These are phyloP conservation scores for Hestina assimilis DNA, from an alignment of 1,140 invertebrate genomes.

Conservation along the genomic window DNA sequence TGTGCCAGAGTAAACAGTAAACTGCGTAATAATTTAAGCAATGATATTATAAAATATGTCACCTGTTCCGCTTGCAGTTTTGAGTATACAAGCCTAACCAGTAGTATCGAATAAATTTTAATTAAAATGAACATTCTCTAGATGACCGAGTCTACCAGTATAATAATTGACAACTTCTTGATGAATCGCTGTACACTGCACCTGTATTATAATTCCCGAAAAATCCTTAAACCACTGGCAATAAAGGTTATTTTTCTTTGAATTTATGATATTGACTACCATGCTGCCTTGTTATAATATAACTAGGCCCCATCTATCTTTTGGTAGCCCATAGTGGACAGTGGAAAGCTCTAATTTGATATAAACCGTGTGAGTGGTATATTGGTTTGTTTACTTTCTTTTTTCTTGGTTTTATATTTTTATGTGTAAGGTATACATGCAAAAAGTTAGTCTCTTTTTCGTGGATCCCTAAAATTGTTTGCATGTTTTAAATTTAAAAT, in stretches of 20 bases:
- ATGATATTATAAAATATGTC: neutral
- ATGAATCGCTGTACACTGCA: constrained; percentile 53
- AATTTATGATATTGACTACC: neutral
- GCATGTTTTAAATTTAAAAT: neutral
- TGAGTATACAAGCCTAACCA: constrained; percentile 1
- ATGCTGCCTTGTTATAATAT: constrained; percentile 65
- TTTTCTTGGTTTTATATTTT: constrained; percentile 23
- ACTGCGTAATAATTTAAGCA: no score
- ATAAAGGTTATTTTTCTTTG: constrained; percentile 9
- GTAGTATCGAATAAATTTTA: constrained; percentile 68
- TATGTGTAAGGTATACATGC: neutral
- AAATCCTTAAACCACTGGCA: constrained; percentile 4
- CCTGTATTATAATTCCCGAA: neutral
- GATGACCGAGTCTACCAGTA: constrained; percentile 52
- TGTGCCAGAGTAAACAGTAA: no score
- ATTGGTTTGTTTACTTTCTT: constrained; percentile 46
- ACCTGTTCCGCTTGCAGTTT: constrained; percentile 6
- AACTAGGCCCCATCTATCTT: constrained; percentile 66
- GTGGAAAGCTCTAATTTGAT: constrained; percentile 59
- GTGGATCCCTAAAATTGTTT: neutral
- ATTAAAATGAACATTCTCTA: constrained; percentile 62
- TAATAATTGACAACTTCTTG: constrained; percentile 72
- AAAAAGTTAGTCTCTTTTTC: neutral
- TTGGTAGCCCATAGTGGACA: constrained; percentile 43
- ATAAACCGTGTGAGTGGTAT: constrained; percentile 58